Percentiles rank a stretch among this genome's conserved stretches.
These are phyloP conservation scores for Unio delphinus DNA, from an alignment of 2,888 invertebrate genomes.

Conservation along the genomic window DNA sequence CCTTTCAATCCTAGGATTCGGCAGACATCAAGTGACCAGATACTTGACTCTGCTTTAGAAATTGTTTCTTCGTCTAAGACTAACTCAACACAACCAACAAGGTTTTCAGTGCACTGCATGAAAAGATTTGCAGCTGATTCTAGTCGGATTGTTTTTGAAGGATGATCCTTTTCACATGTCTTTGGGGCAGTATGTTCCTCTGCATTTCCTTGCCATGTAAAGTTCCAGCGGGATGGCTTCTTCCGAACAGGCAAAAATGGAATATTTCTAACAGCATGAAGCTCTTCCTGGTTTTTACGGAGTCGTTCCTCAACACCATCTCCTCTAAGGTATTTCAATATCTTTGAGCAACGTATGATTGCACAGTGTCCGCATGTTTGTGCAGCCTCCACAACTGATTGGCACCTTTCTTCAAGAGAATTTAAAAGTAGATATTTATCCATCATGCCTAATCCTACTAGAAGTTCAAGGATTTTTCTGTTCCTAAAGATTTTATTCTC, in stretches of 20 bases:
- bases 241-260: conserved; percentile 21
- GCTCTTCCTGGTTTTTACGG: neutral
- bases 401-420: too few species aligned
- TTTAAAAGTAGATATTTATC: too few species aligned
- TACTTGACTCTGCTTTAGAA: too few species aligned
- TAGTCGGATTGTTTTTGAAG: neutral
- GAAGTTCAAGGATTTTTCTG: neutral
- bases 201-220: conserved; percentile 30
- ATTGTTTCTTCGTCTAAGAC: neutral
- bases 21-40: too few species aligned
- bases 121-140: conserved; percentile 5
- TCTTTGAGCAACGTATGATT: too few species aligned
- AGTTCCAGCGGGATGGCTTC: conserved; percentile 35
- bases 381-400: too few species aligned
- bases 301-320: neutral
- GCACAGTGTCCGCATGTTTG: too few species aligned
- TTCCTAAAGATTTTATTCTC: neutral
- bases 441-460: too few species aligned
- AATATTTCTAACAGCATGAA: neutral
- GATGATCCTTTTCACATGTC: too few species aligned
- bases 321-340: conserved; percentile 1
- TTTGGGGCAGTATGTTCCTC: too few species aligned
- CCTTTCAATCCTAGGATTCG: too few species aligned
- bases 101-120: neutral
- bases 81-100: conserved; percentile 5